Evolutionary conservation across 2,888 invertebrate genomes (phyloP), one percentile per base, ranked within the genome.

Genomic region (Cylindroiulus punctatus): DNA sequence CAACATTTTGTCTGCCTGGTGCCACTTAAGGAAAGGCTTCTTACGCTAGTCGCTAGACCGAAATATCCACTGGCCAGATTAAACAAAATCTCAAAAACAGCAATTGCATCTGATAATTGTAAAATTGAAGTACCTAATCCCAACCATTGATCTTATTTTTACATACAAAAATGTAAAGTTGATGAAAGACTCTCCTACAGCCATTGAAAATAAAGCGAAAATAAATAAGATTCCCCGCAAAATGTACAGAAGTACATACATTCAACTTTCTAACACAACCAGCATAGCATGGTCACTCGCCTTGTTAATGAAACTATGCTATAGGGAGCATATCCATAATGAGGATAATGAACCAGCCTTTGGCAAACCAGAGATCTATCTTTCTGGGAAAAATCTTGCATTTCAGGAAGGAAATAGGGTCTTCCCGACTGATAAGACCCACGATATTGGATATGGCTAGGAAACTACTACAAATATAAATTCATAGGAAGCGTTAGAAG

Each of bases 261-360:
- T 57, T 22, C 26, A 65, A 65, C 65, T 65, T 65, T 26, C 26
- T 26, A 22, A 65, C 2, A 26, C 8, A 22, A 10, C 65, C 36
- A 36, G 36, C 26, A 36, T 36, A 36, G 2, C 12, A 1, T 30
- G 26, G 30, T 14, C 22, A 76, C 76, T 76, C 14, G 76, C 30
- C 30, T 76, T 30, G 30, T 76, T 76, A 30, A 26, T 36, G 44
- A 4, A 22, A 30, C 30, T 36, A 36, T 36, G 44, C 4, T 19
- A n/a, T 52, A 76, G 2, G 14, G 30, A 76, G 26, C 17, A 30
- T 2, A 76, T 30, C 76, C 76, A 76, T 76, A 76, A 76, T 76
- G 30, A 76, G 76, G 76, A 76, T 76, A 22, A 76, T 76, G 76
- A 76, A 76, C 76, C 30, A 26, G 30, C 76, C 76, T 76, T 76